Evolutionary conservation across 2,888 invertebrate species (phyloP).

Genomic region (Amphipoea oculea): DNA sequence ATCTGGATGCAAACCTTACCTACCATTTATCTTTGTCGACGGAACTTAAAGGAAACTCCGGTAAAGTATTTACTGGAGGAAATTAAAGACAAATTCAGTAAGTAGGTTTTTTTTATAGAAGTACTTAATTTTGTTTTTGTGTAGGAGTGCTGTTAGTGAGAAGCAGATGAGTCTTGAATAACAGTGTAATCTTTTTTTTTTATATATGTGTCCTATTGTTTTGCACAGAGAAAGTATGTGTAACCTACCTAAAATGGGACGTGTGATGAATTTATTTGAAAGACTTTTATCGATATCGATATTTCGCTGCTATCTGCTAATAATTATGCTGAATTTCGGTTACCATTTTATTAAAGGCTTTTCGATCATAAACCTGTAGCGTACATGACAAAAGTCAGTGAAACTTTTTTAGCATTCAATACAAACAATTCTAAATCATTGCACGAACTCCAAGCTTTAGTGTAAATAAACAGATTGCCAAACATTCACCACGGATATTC

Average conservation of each 20-base stretch:
- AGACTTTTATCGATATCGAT: not conserved
- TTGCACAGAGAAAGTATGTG: not conserved
- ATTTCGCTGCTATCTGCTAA: not conserved
- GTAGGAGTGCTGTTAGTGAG: too few species aligned
- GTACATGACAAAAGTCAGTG: not conserved
- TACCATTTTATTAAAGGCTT: not conserved
- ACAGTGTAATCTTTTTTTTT: not conserved
- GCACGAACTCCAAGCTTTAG: slow-evolving; percentile 11
- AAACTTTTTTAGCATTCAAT: not conserved
- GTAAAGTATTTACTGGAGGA: slow-evolving; percentile 78
- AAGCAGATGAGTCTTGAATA: not conserved
- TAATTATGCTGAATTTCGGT: not conserved
- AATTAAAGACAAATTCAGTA: slow-evolving; percentile 80
- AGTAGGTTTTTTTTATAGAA: slow-evolving; percentile 70
- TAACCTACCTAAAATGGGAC: not conserved
- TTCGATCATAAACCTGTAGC: not conserved
- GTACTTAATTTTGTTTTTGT: slow-evolving; percentile 66
- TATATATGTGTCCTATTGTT: not conserved
- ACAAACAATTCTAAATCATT: slow-evolving; percentile 8
- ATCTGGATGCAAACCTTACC: slow-evolving; percentile 79
- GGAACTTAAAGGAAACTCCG: slow-evolving; percentile 73
- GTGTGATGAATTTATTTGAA: not conserved
- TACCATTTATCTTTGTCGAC: slow-evolving; percentile 82
- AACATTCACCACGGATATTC: slow-evolving; percentile 33
- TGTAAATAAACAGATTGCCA: slow-evolving; percentile 30